Evolutionary conservation across 35 echinoderm and acorn worm genomes (phyloP).

Genomic region (Apostichopus japonicus): DNA sequence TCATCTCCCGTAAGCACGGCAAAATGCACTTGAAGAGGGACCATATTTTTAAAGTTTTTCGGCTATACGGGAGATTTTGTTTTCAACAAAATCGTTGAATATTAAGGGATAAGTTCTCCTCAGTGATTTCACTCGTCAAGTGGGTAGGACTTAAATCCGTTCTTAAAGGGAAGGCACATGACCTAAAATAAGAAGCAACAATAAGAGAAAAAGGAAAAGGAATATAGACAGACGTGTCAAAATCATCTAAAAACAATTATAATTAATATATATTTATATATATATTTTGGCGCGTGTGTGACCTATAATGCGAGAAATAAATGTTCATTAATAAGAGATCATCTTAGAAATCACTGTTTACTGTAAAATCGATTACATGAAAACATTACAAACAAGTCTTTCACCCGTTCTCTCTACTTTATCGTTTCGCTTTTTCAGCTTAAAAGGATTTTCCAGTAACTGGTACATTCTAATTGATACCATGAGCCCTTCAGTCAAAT

Average conservation of each 20-base stretch:
- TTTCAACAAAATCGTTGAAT: slow-evolving; percentile 64
- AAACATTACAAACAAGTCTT: too few relatives aligned
- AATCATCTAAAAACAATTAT: too few relatives aligned
- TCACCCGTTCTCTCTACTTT: too few relatives aligned
- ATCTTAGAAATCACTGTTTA: too few relatives aligned
- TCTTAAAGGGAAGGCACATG: slow-evolving; percentile 34
- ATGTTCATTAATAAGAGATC: too few relatives aligned
- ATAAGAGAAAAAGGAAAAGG: too few relatives aligned
- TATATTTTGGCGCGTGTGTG: neutral
- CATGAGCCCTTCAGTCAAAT: too few relatives aligned
- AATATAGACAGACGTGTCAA: neutral
- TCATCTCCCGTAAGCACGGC: slow-evolving; percentile 58
- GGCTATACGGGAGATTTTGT: slow-evolving; percentile 58
- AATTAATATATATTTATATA: too few relatives aligned
- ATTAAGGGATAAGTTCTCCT: slow-evolving; percentile 63
- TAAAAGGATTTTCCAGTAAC: too few relatives aligned
- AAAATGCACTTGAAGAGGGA: slow-evolving; percentile 62
- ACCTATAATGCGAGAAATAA: neutral
- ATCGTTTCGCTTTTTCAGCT: too few relatives aligned
- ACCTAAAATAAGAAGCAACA: neutral
- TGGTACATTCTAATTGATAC: too few relatives aligned
- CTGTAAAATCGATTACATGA: too few relatives aligned
- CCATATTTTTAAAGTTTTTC: slow-evolving; percentile 63
- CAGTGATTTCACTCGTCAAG: slow-evolving; percentile 52
- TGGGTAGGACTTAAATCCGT: slow-evolving; percentile 41